Evolutionary conservation across 2,113 vertebrate genomes (phyloP), one percentile per base, ranked within the genome.

Genomic region (Dasyornis broadbenti): DNA sequence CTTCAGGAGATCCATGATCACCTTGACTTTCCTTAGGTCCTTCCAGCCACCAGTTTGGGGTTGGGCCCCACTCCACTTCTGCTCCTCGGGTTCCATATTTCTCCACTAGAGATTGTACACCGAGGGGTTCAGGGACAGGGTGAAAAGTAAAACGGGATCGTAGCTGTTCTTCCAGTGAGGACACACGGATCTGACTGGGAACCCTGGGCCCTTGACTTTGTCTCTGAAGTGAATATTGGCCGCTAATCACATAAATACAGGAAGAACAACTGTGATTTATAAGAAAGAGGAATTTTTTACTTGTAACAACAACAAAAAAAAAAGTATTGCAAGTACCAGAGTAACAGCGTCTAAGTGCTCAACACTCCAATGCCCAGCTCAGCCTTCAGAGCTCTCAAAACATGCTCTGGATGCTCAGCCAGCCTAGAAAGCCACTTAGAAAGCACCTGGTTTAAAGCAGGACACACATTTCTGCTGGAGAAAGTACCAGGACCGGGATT

Each of bases 31-130:
- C 22, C 44, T 69, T 2, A 35, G 26, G 23, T 24, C 45, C 49
- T 39, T 59, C 50, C 57, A 53, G 52, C 17, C 39, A 22, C 10
- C 27, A 24, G 5, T 19, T 10, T 33, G 45, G 33, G 12, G 8
- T 7, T 54, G 45, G 40, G 13, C 24, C 30, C 40, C 11, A 40
- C 22, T 22, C 15, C n/a, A 47, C 45, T 30, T 13, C 26, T 54
- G 21, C 31, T 59, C 33, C 20, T 50, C 12, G 49, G 35, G 54
- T 42, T 56, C 45, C 30, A 2, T 42, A 52, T 15, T 75, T 53
- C 37, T 30, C 6, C 10, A 13, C 8, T 10, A 47, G 30, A 57
- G 7, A 35, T 12, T 0, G 0, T 6, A 21, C 23, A 18, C 19
- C 7, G 27, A 69, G 22, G 7, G 37, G 10, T 17, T 44, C 26